Evolutionary conservation across 2,888 invertebrate species (phyloP).

Genomic region (Clistopyga incitator): DNA sequence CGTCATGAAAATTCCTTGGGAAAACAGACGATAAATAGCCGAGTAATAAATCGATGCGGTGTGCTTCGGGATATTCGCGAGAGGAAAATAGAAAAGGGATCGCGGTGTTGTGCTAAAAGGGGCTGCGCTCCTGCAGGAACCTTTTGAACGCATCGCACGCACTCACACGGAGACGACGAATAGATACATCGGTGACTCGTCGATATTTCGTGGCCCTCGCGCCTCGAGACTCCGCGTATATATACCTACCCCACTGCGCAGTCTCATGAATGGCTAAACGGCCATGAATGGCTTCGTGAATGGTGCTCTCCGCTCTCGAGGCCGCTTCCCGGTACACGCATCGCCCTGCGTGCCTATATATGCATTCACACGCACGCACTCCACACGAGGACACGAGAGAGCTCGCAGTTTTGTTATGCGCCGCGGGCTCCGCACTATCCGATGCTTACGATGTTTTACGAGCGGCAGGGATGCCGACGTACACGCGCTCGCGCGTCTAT

Average conservation of each 20-base stretch:
- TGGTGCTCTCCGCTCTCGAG: constrained; percentile 50
- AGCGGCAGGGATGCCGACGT: constrained; percentile 45
- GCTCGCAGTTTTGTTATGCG: constrained; percentile 60
- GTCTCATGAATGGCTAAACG: constrained; percentile 67
- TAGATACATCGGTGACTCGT: constrained; percentile 40
- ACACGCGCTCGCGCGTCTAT: constrained; percentile 13
- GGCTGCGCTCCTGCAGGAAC: constrained; percentile 12
- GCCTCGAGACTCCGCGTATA: constrained; percentile 22
- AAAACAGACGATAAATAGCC: constrained; percentile 59
- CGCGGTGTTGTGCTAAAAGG: constrained; percentile 33
- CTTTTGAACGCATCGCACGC: background rate
- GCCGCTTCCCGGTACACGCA: constrained; percentile 43
- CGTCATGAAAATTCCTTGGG: constrained; percentile 40
- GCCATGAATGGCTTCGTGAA: constrained; percentile 65
- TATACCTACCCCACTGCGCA: constrained; percentile 6
- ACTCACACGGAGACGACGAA: background rate
- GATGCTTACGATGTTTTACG: constrained; percentile 57
- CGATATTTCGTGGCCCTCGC: constrained; percentile 49
- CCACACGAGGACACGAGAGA: constrained; percentile 27
- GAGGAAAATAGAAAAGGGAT: constrained; percentile 11
- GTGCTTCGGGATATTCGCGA: background rate
- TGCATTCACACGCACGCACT: constrained; percentile 15
- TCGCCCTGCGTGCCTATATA: constrained; percentile 13
- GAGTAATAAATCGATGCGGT: constrained; percentile 20
- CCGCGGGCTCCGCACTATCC: constrained; percentile 51